Percentiles rank a stretch among this genome's conserved stretches.
Conservation (phyloP, 2,888 invertebrate species). For the Dioctria linearis region DNA sequence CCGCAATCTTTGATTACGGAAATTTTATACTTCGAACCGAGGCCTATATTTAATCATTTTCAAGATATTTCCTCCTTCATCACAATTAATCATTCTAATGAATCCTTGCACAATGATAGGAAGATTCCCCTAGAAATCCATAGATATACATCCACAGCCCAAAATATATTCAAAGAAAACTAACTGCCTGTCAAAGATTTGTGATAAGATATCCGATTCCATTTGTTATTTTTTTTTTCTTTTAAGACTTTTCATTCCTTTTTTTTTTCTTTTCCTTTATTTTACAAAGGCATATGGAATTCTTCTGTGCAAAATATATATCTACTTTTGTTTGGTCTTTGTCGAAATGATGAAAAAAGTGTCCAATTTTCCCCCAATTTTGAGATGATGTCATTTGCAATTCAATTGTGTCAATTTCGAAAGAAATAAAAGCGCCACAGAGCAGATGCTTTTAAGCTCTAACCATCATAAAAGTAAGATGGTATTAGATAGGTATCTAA, state of each 20-base stretch:
- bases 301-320: too few relatives aligned
- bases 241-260: background rate
- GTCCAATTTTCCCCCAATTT: slow-evolving; percentile 41
- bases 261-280: too few relatives aligned
- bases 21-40: too few relatives aligned
- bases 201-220: slow-evolving; percentile 35
- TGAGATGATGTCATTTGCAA: slow-evolving; percentile 50
- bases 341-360: slow-evolving; percentile 25
- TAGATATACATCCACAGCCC: too few relatives aligned
- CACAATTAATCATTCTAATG: too few relatives aligned
- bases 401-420: slow-evolving; percentile 45
- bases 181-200: slow-evolving; percentile 2
- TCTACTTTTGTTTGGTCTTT: background rate
- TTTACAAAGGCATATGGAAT: background rate
- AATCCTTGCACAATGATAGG: too few relatives aligned
- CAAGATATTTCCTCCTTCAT: too few relatives aligned
- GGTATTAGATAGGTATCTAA: too few relatives aligned
- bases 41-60: too few relatives aligned
- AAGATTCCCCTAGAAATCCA: too few relatives aligned
- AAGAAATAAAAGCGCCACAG: slow-evolving; percentile 28
- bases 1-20: too few relatives aligned
- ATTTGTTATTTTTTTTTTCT: slow-evolving; percentile 13
- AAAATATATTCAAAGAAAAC: background rate
- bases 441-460: slow-evolving; percentile 17
- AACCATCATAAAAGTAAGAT: too few relatives aligned